These are phyloP conservation scores for pig (Sus scrofa) DNA, from an alignment of 2,113 vertebrate species.

Conservation along the genomic window DNA sequence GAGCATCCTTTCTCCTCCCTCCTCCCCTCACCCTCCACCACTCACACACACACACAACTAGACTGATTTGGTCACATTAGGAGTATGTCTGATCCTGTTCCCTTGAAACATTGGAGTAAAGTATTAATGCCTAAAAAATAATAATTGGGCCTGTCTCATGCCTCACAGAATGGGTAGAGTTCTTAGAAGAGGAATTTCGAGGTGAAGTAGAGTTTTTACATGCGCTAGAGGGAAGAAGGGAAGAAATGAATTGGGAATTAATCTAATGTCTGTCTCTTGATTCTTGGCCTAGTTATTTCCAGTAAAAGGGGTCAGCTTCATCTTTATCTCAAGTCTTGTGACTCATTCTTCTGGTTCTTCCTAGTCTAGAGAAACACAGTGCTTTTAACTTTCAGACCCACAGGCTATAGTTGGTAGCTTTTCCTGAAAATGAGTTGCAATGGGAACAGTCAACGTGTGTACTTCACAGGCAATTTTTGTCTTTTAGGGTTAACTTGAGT, in stretches of 20 bases:
- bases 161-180: neutral
- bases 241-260: conserved; percentile 16
- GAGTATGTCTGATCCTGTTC: neutral
- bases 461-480: conserved; percentile 34
- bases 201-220: neutral
- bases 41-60: neutral
- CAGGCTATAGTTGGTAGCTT: neutral
- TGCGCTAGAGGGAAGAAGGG: conserved; percentile 5
- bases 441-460: conserved; percentile 27
- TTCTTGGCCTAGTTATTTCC: conserved; percentile 69
- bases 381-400: conserved; percentile 49
- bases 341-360: conserved; percentile 35
- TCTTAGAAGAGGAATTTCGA: conserved; percentile 22
- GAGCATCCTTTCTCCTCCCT: neutral
- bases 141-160: neutral
- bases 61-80: neutral
- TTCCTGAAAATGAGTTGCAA: conserved; percentile 44
- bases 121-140: conserved; percentile 26
- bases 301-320: conserved; percentile 54
- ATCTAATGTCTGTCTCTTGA: conserved; percentile 55
- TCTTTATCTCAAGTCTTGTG: conserved; percentile 52
- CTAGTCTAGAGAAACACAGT: neutral
- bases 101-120: conserved; percentile 36
- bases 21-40: no score
- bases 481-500: conserved; percentile 42